Conservation (phyloP, 2,888 invertebrate genomes). For the Catocala fraxini region DNA sequence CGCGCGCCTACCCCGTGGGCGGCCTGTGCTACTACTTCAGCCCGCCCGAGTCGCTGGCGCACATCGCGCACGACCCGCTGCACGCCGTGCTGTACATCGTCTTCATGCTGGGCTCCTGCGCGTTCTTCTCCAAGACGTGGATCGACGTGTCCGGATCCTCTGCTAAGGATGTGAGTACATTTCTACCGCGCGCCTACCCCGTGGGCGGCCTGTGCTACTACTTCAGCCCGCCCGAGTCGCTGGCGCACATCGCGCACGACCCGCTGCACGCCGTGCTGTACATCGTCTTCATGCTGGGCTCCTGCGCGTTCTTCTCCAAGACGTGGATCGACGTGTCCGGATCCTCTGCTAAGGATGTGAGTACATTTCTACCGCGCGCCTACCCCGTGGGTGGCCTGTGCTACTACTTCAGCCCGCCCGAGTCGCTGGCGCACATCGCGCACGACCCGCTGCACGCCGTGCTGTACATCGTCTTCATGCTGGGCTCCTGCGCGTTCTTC, state of each 20-base stretch:
- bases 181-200: slow-evolving; percentile 98
- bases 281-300: slow-evolving; percentile 99
- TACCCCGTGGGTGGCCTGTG: slow-evolving; percentile 99
- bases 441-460: slow-evolving; percentile 99
- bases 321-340: slow-evolving; percentile 99
- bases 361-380: too few relatives aligned
- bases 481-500: slow-evolving; percentile 99
- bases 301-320: slow-evolving; percentile 99
- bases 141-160: slow-evolving; percentile 99
- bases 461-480: slow-evolving; percentile 99
- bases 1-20: slow-evolving; percentile 98
- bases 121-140: slow-evolving; percentile 99
- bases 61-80: slow-evolving; percentile 98
- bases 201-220: slow-evolving; percentile 99
- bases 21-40: slow-evolving; percentile 99
- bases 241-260: slow-evolving; percentile 97
- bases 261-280: slow-evolving; percentile 98
- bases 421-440: slow-evolving; percentile 97
- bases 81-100: slow-evolving; percentile 98
- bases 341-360: slow-evolving; percentile 99
- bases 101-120: slow-evolving; percentile 99
- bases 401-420: slow-evolving; percentile 99
- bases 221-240: slow-evolving; percentile 98
- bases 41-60: slow-evolving; percentile 98
- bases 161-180: slow-evolving; percentile 99